phyloP scores from a whole-genome alignment of 2,888 invertebrate genomes.

The Pachliopta kotzebuea region DNA sequence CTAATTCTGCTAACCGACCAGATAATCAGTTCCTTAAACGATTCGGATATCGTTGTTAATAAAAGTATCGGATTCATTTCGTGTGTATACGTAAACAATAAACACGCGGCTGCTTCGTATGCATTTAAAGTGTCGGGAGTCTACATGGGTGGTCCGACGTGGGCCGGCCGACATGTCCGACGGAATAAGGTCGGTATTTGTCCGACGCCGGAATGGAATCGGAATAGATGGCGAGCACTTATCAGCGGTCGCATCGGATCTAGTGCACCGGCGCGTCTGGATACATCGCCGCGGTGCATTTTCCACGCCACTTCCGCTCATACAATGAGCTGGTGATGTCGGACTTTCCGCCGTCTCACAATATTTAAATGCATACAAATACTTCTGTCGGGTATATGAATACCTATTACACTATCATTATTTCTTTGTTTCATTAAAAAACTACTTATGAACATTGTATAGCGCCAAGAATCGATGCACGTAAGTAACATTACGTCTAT shows the following conservation, averaged over 20 bases:
- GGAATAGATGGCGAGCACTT: conserved; percentile 72
- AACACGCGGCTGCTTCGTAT: conserved; percentile 65
- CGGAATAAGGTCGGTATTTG: conserved; percentile 73
- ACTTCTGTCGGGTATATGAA: no score
- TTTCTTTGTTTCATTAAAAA: no score
- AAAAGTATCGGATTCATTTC: conserved; percentile 44
- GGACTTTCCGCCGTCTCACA: background rate
- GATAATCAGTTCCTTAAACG: conserved; percentile 56
- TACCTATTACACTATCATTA: no score
- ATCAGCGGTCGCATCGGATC: conserved; percentile 70
- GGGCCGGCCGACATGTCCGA: conserved; percentile 43
- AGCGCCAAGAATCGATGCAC: no score
- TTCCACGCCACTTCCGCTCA: conserved; percentile 44
- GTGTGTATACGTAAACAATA: conserved; percentile 56
- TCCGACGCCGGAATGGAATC: conserved; percentile 71
- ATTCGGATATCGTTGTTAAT: conserved; percentile 58
- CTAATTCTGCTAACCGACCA: conserved; percentile 48
- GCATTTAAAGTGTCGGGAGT: conserved; percentile 63
- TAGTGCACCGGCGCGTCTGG: conserved; percentile 67
- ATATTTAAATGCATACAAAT: no score
- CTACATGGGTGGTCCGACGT: conserved; percentile 58
- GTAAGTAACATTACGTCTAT: no score
- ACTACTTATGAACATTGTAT: no score
- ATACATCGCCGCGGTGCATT: conserved; percentile 59
- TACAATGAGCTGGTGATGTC: conserved; percentile 33